Evolutionary conservation across 2,797 vertebrate species (phyloP), one percentile per base, ranked within the genome.

Genomic region (Erithacus rubecula): DNA sequence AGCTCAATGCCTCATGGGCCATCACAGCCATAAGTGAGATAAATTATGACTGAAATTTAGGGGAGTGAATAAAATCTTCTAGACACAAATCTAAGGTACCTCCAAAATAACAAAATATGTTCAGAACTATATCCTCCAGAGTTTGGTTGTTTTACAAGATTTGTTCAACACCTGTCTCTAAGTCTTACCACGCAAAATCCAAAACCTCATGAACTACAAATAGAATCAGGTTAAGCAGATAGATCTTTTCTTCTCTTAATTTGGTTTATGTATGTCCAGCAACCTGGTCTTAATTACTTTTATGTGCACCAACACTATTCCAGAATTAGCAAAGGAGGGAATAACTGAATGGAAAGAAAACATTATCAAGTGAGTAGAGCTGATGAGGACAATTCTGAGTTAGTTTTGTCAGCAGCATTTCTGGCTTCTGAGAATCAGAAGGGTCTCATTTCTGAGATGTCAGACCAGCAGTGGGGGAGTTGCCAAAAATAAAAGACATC

Each of bases 401-500:
- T 65, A 12, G 26, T 75, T 90, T 59, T 92, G 75, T 84, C 88
- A 77, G 46, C 56, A 67, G 30, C 53, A 29, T 58, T 89, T 76
- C 68, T 87, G 74, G 47, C 76, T 88, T 86, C 90, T 93, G 95
- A 96, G 95, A 96, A 95, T 80, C 43, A 53, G 83, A 93, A 96
- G 95, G 94, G 94, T 95, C 87, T 90, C 46, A 2, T 90, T 95
- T 87, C 83, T 77, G 90, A 84, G 84, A 95, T 59, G 78, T 93
- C 77, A 62, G 94, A 75, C 72, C 91, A 90, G 47, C 90, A 83
- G 91, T 69, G 89, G 81, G 94, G 85, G 90, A 96, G 94, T 37
- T 96, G 88, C 94, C 32, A 16, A 92, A 95, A 97, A 97, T 96
- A 96, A 94, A 93, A 20, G 80, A 65, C 76, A 32, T 83, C 78